Evolutionary conservation across 2,113 vertebrate species (phyloP).

Genomic region (Rhinichthys klamathensis): DNA sequence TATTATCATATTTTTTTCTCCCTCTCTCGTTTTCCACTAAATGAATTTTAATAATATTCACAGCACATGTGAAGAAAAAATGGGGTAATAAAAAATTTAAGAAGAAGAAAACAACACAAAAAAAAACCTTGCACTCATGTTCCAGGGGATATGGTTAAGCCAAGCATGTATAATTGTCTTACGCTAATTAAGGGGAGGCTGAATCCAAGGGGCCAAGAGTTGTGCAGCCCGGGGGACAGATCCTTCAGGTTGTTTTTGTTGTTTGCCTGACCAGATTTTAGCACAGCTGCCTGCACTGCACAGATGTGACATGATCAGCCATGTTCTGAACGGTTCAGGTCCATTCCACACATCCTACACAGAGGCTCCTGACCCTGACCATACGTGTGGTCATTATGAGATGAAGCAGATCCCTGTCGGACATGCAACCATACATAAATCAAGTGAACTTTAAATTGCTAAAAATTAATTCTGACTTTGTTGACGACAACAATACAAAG

Average conservation of each 20-base stretch:
- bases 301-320: constrained; percentile 65
- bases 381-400: not conserved
- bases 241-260: constrained; percentile 64
- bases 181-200: constrained; percentile 77
- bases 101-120: constrained; percentile 39
- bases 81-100: constrained; percentile 18
- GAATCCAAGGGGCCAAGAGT: constrained; percentile 61
- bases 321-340: constrained; percentile 12
- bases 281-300: constrained; percentile 66
- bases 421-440: not conserved
- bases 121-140: constrained; percentile 69
- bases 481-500: not conserved
- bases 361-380: not conserved
- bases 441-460: not conserved
- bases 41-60: constrained; percentile 67
- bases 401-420: not conserved
- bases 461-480: too few species aligned
- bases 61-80: constrained; percentile 49
- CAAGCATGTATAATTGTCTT: constrained; percentile 82
- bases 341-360: not conserved
- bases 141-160: constrained; percentile 78
- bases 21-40: constrained; percentile 40
- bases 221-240: constrained; percentile 54
- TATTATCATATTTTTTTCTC: constrained; percentile 41
- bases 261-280: constrained; percentile 60